Conservation (phyloP, 1,140 invertebrate genomes). For the Odontomachus brunneus region DNA sequence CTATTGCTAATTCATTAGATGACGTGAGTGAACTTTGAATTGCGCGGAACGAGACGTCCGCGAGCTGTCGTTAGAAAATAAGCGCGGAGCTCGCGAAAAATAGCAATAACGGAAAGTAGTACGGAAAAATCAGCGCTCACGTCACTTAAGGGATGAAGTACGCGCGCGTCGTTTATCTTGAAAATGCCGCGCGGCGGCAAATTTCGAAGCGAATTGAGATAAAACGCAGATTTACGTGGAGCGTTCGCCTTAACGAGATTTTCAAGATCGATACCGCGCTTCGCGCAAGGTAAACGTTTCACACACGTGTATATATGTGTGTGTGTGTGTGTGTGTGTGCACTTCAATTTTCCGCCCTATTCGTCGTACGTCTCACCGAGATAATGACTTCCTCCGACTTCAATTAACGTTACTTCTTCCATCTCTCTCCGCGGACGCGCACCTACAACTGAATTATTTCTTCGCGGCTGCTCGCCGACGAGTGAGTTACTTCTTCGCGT, state of each 20-base stretch:
- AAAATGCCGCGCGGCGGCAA: not conserved
- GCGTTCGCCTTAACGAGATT: not conserved
- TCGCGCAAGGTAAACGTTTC: constrained; percentile 1
- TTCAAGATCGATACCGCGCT: not conserved
- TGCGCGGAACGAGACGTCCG: too few species aligned
- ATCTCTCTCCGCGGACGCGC: not conserved
- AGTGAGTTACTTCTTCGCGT: not conserved
- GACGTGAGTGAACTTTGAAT: too few species aligned
- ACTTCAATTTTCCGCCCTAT: not conserved
- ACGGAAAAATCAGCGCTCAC: not conserved
- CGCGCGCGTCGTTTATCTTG: not conserved
- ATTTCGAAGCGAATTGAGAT: not conserved
- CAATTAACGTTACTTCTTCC: constrained; percentile 39
- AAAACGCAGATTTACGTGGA: not conserved
- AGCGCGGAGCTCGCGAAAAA: too few species aligned
- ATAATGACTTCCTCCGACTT: constrained; percentile 35
- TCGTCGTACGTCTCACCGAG: constrained; percentile 1
- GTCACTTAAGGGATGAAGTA: not conserved
- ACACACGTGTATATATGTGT: not conserved
- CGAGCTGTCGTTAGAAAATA: too few species aligned
- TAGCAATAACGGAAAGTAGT: not conserved
- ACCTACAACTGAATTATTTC: constrained; percentile 38
- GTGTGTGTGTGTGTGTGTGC: too few species aligned
- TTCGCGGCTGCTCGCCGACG: constrained; percentile 5
- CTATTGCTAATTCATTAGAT: too few species aligned